These are phyloP conservation scores for Pristionchus japonicus DNA, from an alignment of 2,888 invertebrate species.

Conservation along the genomic window DNA sequence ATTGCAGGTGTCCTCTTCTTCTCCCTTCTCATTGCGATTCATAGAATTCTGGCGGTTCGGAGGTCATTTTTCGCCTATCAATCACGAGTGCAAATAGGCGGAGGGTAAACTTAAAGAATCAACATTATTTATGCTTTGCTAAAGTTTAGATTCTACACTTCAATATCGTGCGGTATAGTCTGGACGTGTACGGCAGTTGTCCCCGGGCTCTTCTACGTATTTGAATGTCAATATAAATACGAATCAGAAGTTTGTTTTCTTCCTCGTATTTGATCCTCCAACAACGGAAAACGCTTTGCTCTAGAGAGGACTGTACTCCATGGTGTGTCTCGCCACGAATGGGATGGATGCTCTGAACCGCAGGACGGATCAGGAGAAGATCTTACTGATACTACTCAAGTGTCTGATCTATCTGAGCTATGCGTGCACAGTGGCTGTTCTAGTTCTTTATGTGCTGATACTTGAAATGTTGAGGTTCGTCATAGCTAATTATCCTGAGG, in stretches of 20 bases:
- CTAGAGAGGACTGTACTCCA: not conserved
- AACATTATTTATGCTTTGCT: not conserved
- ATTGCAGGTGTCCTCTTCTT: not conserved
- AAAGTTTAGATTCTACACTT: not conserved
- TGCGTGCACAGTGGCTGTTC: not conserved
- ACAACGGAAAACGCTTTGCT: too few relatives aligned
- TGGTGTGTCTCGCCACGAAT: not conserved
- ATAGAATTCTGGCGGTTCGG: not conserved
- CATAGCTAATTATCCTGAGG: too few relatives aligned
- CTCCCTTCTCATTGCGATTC: not conserved
- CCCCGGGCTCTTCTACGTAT: not conserved
- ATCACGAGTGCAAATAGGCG: not conserved
- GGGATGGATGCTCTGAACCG: too few relatives aligned
- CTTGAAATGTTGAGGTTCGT: too few relatives aligned
- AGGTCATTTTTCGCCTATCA: not conserved
- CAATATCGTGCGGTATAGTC: not conserved
- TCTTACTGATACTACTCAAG: not conserved
- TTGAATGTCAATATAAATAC: not conserved
- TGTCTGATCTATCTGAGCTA: not conserved
- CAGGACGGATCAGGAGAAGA: not conserved
- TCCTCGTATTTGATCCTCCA: too few relatives aligned
- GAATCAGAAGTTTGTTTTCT: not conserved
- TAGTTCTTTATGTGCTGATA: not conserved
- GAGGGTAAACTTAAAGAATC: too few relatives aligned
- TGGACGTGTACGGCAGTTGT: not conserved